Percentiles rank a stretch among this genome's conserved stretches.
Conservation (phyloP, 2,888 invertebrate genomes). For the Pecten maximus region DNA sequence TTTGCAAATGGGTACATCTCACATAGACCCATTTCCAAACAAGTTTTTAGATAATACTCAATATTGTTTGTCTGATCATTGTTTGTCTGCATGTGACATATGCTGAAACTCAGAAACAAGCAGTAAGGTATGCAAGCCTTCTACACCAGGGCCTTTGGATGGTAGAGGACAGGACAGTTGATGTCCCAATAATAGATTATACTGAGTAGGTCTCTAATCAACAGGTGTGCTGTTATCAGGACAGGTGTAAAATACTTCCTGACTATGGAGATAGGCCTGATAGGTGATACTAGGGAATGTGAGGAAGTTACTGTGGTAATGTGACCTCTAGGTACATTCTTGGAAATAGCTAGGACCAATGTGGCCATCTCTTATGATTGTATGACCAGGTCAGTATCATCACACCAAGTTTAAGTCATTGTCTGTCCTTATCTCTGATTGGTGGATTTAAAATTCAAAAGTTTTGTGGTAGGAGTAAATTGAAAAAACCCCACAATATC, state of each 20-base stretch:
- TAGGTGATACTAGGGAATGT: neutral
- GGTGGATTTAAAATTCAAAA: no score
- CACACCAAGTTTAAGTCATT: neutral
- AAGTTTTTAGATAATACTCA: no score
- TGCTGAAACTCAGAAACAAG: no score
- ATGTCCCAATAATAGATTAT: neutral
- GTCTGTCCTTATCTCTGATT: no score
- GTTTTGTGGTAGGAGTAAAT: no score
- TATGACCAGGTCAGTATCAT: neutral
- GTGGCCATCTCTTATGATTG: neutral
- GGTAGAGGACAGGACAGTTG: neutral
- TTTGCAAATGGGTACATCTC: neutral
- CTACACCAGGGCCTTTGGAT: no score
- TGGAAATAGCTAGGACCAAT: neutral
- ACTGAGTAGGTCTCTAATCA: conserved; percentile 7
- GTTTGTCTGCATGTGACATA: no score
- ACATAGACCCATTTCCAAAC: neutral
- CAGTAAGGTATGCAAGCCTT: no score
- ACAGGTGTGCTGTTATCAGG: conserved; percentile 24
- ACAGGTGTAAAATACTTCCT: conserved; percentile 8
- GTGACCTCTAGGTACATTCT: neutral
- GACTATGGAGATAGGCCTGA: neutral
- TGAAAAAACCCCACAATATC: no score
- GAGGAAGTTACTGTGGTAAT: neutral
- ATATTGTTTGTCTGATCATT: no score